Base-by-base conservation (phyloP, 2,888 invertebrate species). In the Molanna angustata region DNA sequence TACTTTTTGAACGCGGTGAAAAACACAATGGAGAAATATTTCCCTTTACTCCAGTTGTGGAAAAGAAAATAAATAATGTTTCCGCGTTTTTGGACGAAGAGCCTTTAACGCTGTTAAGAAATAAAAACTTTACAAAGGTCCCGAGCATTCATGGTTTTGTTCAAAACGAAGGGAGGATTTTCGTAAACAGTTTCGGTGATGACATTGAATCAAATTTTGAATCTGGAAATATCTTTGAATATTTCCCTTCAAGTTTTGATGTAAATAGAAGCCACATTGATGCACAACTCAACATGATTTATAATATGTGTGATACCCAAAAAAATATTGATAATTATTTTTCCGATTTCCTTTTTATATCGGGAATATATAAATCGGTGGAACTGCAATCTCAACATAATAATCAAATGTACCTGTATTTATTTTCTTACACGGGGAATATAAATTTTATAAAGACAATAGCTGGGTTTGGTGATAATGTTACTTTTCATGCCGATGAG, bases 81-180 rank as follows among this genome's bases (percentile, higher is more conserved):
- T 60, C 72, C 74, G 47, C 66, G 72, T 3, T 76, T 74, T 52
- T 60, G 74, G 13, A 65, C 63, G 0, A 74, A 73, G 46, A 68
- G 61, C 63, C 85, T 64, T 42, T 82, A 62, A 59, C 78, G 39
- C 67, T 77, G 4, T 49, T 80, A 7, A 67, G 68, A 51, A 62
- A 62, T 47, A 69, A 69, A 9, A 64, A 65, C 31, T 69, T 71
- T 27, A 65, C 74, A 18, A 67, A 72, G 0, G 75, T 78, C 2
- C 80, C 82, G 1, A 64, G 73, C 0, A 70, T 82, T 3, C 69
- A 78, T 58, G 82, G 82, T 0, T 64, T 80, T 1, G 80, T 76
- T 48, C 78, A 80, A 0, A 76, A 74, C 0, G 82, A 82, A 65
- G 82, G 80, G 0, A 58, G 80, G 1, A 69, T 74, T 0, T 70